Percentiles rank a stretch among this genome's conserved stretches.
Evolutionary conservation across 2,797 vertebrate genomes (phyloP).

Genomic region (Macroramphosus scolopax): DNA sequence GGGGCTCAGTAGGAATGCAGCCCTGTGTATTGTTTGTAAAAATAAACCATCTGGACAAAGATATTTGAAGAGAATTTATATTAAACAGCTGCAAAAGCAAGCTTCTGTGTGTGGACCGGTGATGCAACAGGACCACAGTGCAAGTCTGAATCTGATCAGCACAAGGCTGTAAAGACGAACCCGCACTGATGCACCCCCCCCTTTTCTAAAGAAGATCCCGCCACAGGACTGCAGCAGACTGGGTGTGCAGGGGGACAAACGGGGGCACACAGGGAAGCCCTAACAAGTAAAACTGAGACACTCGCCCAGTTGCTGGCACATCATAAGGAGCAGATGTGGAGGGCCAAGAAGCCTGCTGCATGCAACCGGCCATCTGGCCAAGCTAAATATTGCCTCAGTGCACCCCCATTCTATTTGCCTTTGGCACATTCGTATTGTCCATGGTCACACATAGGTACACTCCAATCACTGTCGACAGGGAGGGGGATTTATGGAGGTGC

Average conservation of each 20-base stretch:
- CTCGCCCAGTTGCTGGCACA: conserved; percentile 72
- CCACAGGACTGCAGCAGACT: conserved; percentile 4
- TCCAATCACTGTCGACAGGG: conserved; percentile 72
- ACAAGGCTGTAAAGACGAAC: conserved; percentile 39
- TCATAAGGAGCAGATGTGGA: conserved; percentile 79
- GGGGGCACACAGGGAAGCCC: conserved; percentile 42
- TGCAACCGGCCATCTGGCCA: conserved; percentile 82
- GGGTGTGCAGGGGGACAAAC: conserved; percentile 38
- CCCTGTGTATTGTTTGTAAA: conserved; percentile 98
- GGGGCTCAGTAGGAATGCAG: conserved; percentile 83
- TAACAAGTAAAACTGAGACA: conserved; percentile 58
- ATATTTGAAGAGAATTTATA: conserved; percentile 96
- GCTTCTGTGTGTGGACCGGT: conserved; percentile 80
- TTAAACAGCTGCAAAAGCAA: conserved; percentile 98
- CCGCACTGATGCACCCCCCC: conserved; percentile 5
- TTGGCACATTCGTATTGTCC: conserved; percentile 79
- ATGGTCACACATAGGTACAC: conserved; percentile 80
- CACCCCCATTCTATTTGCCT: conserved; percentile 82
- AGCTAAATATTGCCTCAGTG: conserved; percentile 84
- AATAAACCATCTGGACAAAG: conserved; percentile 96
- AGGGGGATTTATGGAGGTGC: conserved; percentile 78
- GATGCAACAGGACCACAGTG: conserved; percentile 87
- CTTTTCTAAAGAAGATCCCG: conserved; percentile 19
- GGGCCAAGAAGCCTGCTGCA: conserved; percentile 75
- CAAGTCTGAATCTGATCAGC: conserved; percentile 65